Evolutionary conservation across 53 echinoderm and acorn worm species (phyloP), one percentile per base, ranked within the genome.

Genomic region (Crossaster papposus): DNA sequence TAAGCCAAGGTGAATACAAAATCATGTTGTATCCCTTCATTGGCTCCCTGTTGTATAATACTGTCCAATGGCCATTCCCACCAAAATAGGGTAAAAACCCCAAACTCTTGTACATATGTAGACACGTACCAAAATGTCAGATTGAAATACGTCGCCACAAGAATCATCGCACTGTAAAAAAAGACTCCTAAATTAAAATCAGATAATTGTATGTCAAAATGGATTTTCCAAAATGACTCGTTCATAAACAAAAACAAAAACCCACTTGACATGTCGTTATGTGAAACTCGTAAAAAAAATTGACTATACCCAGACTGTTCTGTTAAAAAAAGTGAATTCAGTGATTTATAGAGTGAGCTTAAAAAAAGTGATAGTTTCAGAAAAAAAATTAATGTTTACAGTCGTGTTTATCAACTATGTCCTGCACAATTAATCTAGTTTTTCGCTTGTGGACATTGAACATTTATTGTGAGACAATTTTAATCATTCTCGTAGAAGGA

Each of bases 1-100:
- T 17, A 36, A 74, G 87, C 87, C 91, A 83, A 91, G 85, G 91
- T 91, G 91, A 91, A 91, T 91, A 70, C 68, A 75, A 30, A 36
- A 89, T 20, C 77, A 35, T 70, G 15, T 77, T 75, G 44, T 35
- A 50, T 51, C 52, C 71, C 58, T 76, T 8, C 8, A 14, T 23
- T 77, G 87, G 76, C 87, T 77, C 26, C 58, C 58, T 58, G 34
- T 26, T 77, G 62, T 87, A 76, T 75, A 63, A 87, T 77, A 85
- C 2, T 30, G 62, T 62, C 77, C 87, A 83, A 70, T 74, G 62
- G 36, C 87, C 30, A 31, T 36, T 87, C 77, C 62, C 87, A 36
- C 22, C 77, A 36, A 85, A 85, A 85, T 20, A 71, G 58, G 62
- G 58, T 4, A 36, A 24, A 24, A 87, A 83, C 73, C 51, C 44